phyloP scores from a whole-genome alignment of 2,113 vertebrate genomes.

The Carassius carassius region DNA sequence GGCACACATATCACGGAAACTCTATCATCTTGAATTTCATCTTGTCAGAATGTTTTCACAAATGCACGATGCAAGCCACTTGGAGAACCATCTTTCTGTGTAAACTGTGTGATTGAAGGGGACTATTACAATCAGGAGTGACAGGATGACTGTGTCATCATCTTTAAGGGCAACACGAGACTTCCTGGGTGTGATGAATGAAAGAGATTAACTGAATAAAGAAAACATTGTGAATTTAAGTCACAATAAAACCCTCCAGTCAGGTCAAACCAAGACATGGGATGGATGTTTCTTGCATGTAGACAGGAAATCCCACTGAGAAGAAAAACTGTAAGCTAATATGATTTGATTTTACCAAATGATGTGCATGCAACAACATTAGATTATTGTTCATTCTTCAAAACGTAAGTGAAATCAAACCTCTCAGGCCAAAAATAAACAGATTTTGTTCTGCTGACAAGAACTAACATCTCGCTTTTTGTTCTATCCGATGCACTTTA shows the following conservation, averaged over 20 bases:
- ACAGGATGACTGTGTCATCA: not conserved
- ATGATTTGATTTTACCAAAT: not conserved
- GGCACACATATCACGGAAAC: conserved; percentile 8
- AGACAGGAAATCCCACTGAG: not conserved
- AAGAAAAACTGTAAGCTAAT: not conserved
- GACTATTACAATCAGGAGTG: conserved; percentile 10
- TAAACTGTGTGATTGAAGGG: conserved; percentile 37
- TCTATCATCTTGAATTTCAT: conserved; percentile 40
- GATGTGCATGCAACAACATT: not conserved
- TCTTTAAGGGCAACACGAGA: not conserved
- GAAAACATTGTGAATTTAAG: conserved; percentile 1
- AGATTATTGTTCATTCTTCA: not conserved
- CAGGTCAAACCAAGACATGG: conserved; percentile 12
- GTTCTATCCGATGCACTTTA: not conserved
- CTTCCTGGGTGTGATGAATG: not conserved
- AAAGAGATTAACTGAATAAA: conserved; percentile 36
- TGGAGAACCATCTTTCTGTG: not conserved
- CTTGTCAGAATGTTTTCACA: conserved; percentile 40
- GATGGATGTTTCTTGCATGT: not conserved
- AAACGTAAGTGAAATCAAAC: conserved; percentile 28
- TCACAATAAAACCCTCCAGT: not conserved
- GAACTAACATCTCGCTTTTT: not conserved
- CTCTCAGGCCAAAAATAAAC: conserved; percentile 10
- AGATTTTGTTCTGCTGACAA: conserved; percentile 37
- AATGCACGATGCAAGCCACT: not conserved